These are phyloP conservation scores for Phaonia tiefii DNA, from an alignment of 2,888 invertebrate genomes.

Conservation along the genomic window DNA sequence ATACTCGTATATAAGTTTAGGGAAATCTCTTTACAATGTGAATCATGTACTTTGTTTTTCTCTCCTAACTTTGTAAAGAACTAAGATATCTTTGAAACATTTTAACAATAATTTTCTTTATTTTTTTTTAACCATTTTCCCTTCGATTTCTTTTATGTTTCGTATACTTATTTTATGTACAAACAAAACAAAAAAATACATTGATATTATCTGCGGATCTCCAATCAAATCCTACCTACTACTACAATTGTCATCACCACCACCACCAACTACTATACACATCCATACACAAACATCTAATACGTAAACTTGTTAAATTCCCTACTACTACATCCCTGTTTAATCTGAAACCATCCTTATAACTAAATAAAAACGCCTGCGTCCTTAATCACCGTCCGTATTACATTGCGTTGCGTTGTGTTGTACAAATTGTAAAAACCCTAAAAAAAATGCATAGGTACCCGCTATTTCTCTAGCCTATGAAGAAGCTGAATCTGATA, in stretches of 20 bases:
- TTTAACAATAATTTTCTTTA: slow-evolving; percentile 17
- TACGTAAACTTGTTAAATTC: slow-evolving; percentile 34
- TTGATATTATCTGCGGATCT: slow-evolving; percentile 16
- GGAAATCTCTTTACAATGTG: not conserved
- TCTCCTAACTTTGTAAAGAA: slow-evolving; percentile 1
- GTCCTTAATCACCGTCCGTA: slow-evolving; percentile 13
- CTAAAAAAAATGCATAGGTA: slow-evolving; percentile 84
- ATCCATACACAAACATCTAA: slow-evolving; percentile 22
- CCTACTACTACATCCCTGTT: slow-evolving; percentile 6
- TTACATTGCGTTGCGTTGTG: slow-evolving; percentile 44
- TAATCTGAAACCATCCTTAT: not conserved
- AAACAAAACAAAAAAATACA: not conserved
- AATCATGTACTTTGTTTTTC: no score
- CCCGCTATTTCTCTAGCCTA: slow-evolving; percentile 99
- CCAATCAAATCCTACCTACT: not conserved
- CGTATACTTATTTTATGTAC: slow-evolving; percentile 1
- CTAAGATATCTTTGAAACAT: slow-evolving; percentile 12
- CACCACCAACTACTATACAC: slow-evolving; percentile 23
- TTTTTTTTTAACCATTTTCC: slow-evolving; percentile 23
- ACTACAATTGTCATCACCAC: not conserved
- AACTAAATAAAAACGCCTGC: slow-evolving; percentile 21
- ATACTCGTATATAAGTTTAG: not conserved
- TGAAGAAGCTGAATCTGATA: slow-evolving; percentile 98
- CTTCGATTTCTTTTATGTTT: slow-evolving; percentile 22
- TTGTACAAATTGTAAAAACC: slow-evolving; percentile 54